Percentiles rank a stretch among this genome's conserved stretches.
Evolutionary conservation across 1,140 invertebrate genomes (phyloP).

Genomic region (Argopecten irradians): DNA sequence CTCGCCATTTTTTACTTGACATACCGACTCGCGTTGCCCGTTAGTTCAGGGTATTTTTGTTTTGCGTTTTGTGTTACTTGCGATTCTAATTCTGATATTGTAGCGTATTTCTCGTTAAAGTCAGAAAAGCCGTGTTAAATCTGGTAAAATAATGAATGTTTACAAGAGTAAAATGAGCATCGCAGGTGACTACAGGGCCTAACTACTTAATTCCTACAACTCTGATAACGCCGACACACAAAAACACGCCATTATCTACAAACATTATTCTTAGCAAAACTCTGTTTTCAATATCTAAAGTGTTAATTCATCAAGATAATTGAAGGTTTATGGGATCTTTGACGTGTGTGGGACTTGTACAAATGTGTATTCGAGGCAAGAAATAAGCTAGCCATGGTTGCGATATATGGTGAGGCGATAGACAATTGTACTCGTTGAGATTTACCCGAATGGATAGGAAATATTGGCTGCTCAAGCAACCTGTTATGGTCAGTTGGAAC

Average conservation of each 20-base stretch:
- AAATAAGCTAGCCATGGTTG: neutral
- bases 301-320: conserved; percentile 19
- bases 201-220: conserved; percentile 11
- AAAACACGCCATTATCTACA: conserved; percentile 17
- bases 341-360: neutral
- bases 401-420: neutral
- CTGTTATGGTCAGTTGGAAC: too few species aligned
- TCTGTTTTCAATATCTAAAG: conserved; percentile 22
- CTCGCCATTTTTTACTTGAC: conserved; percentile 7
- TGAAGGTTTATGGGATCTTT: neutral
- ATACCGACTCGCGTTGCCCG: conserved; percentile 12
- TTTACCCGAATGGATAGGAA: too few species aligned
- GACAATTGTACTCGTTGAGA: neutral
- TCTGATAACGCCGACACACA: conserved; percentile 5
- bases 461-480: too few species aligned
- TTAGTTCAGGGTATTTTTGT: conserved; percentile 11
- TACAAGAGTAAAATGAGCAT: conserved; percentile 22
- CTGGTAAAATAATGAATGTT: conserved; percentile 18
- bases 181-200: conserved; percentile 4
- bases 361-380: neutral
- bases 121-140: conserved; percentile 9
- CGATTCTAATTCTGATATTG: conserved; percentile 2
- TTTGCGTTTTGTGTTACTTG: conserved; percentile 4
- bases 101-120: conserved; percentile 16
- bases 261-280: neutral